Base-by-base conservation (phyloP, 2,113 vertebrate genomes). In the Acrocephalus arundinaceus region DNA sequence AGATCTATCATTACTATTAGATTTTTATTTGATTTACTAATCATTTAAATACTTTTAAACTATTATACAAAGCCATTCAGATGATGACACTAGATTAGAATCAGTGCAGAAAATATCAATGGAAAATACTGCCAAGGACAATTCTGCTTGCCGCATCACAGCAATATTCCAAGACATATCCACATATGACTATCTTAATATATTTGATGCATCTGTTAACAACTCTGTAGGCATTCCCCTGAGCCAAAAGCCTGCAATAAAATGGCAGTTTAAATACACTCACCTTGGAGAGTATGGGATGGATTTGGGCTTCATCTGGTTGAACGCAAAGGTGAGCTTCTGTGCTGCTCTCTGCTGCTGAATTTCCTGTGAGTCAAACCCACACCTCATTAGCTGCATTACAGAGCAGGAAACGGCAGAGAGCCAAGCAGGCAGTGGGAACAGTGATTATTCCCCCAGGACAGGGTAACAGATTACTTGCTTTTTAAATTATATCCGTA, bases 321-420 rank as follows among this genome's bases (percentile, higher is more conserved):
- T 99, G 96, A 99, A 99, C 88, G 99, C 99, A 97, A 99, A 99
- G 9, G 99, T 99, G 95, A 99, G 98, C 61, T 99, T 99, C 97
- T 99, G 99, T 58, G 99, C 99, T 71, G 99, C 99, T 97, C 99
- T 98, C 94, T 99, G 99, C 94, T 99, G 99, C 30, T 99, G 99
- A 79, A 99, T 99, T 97, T 99, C 99, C 99, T 99, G 90, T 13
- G 94, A 94, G n/a, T 46, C 52, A 94, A 79, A 95, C 35, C 86
- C 87, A 3, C 23, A 82, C 19, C 61, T 70, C 43, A 51, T 87
- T 79, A 89, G 63, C 59, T 72, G 52, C 13, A 16, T 24, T 9
- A 5, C 0, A 45, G 7, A 25, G 57, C 72, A 68, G 48, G 21
- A 25, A 62, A 65, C 19, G 30, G 27, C 1, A 33, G 15, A 22